Percentiles rank a stretch among this genome's conserved stretches.
Evolutionary conservation across 2,797 vertebrate species (phyloP).

Genomic region (Schizothorax lantsangensis): DNA sequence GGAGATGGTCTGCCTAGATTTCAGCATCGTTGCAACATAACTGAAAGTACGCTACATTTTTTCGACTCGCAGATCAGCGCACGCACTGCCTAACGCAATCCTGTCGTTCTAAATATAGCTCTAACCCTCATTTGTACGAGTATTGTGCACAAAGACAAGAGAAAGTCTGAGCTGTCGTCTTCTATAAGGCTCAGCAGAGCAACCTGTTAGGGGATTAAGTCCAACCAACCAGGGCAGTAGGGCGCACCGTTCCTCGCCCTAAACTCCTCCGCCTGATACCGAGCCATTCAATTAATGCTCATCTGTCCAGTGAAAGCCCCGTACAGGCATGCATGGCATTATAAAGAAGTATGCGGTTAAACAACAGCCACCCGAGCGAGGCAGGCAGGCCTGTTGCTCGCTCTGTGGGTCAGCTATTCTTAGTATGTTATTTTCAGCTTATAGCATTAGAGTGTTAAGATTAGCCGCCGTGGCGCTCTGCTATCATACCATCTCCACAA

Average conservation of each 20-base stretch:
- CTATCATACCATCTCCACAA: conserved; percentile 96
- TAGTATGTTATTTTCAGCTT: conserved; percentile 98
- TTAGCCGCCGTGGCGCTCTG: conserved; percentile 89
- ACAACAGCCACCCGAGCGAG: conserved; percentile 37
- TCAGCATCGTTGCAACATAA: conserved; percentile 31
- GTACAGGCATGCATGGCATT: conserved; percentile 32
- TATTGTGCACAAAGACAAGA: conserved; percentile 16
- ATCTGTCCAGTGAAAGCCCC: conserved; percentile 34
- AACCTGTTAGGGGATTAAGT: conserved; percentile 44
- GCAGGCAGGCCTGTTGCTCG: conserved; percentile 80
- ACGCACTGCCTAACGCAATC: not conserved
- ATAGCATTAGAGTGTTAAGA: conserved; percentile 98
- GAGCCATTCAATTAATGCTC: conserved; percentile 43
- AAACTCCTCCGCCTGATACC: conserved; percentile 28
- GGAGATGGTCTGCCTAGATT: conserved; percentile 30
- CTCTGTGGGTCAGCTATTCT: conserved; percentile 99
- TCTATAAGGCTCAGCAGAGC: conserved; percentile 39
- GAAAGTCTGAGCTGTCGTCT: conserved; percentile 23
- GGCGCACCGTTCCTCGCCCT: not conserved
- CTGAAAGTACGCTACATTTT: not conserved
- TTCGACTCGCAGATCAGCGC: not conserved
- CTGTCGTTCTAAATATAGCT: conserved; percentile 11
- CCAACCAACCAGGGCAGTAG: conserved; percentile 47
- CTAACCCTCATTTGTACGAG: conserved; percentile 8
- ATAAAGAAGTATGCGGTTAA: conserved; percentile 47